Conservation (phyloP, 2,113 vertebrate species). For the Pogonocichla stellata region DNA sequence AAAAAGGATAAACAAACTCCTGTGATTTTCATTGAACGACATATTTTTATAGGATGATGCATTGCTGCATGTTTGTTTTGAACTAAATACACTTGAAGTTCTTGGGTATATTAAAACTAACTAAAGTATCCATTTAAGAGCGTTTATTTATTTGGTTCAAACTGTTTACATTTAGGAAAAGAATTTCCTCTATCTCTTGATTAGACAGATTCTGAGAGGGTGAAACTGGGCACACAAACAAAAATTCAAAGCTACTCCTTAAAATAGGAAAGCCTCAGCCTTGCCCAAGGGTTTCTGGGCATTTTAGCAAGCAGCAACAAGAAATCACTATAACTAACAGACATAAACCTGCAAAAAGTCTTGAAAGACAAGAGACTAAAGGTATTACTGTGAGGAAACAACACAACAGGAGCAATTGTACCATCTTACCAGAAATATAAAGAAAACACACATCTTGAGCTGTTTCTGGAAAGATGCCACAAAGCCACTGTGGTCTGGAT, state of each 20-base stretch:
- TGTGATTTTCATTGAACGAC: not conserved
- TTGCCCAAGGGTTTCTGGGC: not conserved
- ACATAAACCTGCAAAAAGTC: not conserved
- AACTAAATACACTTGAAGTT: not conserved
- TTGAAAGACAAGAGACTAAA: not conserved
- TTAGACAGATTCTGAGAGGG: not conserved
- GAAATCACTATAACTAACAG: not conserved
- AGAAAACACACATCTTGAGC: not conserved
- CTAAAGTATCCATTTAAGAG: not conserved
- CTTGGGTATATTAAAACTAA: not conserved
- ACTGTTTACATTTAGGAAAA: not conserved
- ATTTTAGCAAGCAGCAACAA: not conserved
- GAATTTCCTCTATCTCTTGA: not conserved
- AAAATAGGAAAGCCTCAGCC: not conserved
- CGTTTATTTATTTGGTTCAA: not conserved
- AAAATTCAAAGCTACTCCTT: not conserved
- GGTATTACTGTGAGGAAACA: not conserved
- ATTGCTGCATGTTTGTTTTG: not conserved
- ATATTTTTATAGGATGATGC: not conserved
- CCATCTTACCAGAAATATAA: not conserved
- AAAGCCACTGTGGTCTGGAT: not conserved
- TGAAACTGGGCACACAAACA: not conserved
- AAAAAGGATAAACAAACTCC: not conserved
- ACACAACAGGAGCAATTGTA: not conserved
- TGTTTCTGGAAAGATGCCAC: not conserved